Percentiles rank a stretch among this genome's conserved stretches.
phyloP scores from a whole-genome alignment of 1,140 invertebrate species.

The Platyscapa corneri region DNA sequence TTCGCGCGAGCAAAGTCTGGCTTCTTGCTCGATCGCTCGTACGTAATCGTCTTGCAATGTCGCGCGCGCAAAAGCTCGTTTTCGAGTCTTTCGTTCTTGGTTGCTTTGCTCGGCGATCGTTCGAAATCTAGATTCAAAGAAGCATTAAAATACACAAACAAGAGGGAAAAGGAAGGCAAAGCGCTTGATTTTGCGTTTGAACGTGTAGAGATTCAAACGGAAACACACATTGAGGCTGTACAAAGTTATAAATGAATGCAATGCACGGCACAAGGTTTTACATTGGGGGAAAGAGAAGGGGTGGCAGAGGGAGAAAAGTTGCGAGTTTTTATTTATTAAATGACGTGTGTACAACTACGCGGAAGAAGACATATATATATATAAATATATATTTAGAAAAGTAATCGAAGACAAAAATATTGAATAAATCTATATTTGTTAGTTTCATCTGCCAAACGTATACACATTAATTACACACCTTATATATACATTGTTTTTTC shows the following conservation, averaged over 20 bases:
- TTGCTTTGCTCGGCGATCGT: background rate
- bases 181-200: slow-evolving; percentile 17
- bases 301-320: slow-evolving; percentile 11
- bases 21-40: background rate
- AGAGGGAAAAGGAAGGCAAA: slow-evolving; percentile 7
- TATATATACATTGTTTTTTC: background rate
- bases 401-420: slow-evolving; percentile 36
- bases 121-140: background rate
- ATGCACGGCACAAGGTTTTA: slow-evolving; percentile 53
- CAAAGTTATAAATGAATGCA: slow-evolving; percentile 57
- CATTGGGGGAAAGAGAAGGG: slow-evolving; percentile 28
- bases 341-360: slow-evolving; percentile 18
- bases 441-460: slow-evolving; percentile 48
- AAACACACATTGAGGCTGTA: slow-evolving; percentile 49
- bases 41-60: background rate
- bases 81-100: background rate
- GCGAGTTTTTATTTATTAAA: slow-evolving; percentile 48
- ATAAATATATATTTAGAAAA: slow-evolving; percentile 4
- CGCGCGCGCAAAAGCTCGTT: background rate
- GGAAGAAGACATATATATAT: background rate
- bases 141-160: background rate
- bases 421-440: slow-evolving; percentile 51
- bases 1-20: background rate
- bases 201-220: background rate
- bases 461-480: slow-evolving; percentile 29